Conservation (phyloP, 2,113 vertebrate species). For the Oryzias celebensis region DNA sequence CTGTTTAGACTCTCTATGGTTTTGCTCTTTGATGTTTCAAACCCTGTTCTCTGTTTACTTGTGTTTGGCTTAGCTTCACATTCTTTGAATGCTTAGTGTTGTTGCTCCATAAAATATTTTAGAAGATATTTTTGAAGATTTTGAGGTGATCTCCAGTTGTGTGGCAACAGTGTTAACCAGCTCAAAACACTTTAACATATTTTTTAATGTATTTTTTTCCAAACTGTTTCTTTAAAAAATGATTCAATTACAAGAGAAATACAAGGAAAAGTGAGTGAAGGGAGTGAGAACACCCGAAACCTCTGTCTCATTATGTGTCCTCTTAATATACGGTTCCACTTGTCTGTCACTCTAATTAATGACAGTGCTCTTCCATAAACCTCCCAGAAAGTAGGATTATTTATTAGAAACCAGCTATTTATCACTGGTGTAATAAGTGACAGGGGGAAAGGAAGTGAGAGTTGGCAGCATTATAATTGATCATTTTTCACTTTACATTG, state of each 20-base stretch:
- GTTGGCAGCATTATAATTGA: slow-evolving; percentile 62
- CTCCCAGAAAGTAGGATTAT: slow-evolving; percentile 52
- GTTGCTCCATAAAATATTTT: too few species aligned
- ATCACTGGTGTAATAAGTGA: slow-evolving; percentile 54
- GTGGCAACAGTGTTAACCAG: too few species aligned
- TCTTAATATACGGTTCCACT: slow-evolving; percentile 42
- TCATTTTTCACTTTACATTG: slow-evolving; percentile 53
- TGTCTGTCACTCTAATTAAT: slow-evolving; percentile 64
- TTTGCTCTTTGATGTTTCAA: too few species aligned
- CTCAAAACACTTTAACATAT: slow-evolving; percentile 6
- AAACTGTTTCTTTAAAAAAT: neutral
- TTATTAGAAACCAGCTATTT: slow-evolving; percentile 52
- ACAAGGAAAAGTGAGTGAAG: slow-evolving; percentile 25
- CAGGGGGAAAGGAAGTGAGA: slow-evolving; percentile 43
- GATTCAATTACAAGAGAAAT: slow-evolving; percentile 29
- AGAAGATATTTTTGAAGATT: too few species aligned
- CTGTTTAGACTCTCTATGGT: too few species aligned
- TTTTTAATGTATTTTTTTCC: slow-evolving; percentile 3
- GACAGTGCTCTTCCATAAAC: slow-evolving; percentile 38
- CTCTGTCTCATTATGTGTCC: slow-evolving; percentile 38
- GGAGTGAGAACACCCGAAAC: slow-evolving; percentile 4
- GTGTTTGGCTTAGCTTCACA: too few species aligned
- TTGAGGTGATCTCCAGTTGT: too few species aligned
- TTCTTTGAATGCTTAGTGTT: too few species aligned
- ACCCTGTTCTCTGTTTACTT: too few species aligned